These are phyloP conservation scores for Brachycybe producta DNA, from an alignment of 2,888 invertebrate genomes.

Conservation along the genomic window DNA sequence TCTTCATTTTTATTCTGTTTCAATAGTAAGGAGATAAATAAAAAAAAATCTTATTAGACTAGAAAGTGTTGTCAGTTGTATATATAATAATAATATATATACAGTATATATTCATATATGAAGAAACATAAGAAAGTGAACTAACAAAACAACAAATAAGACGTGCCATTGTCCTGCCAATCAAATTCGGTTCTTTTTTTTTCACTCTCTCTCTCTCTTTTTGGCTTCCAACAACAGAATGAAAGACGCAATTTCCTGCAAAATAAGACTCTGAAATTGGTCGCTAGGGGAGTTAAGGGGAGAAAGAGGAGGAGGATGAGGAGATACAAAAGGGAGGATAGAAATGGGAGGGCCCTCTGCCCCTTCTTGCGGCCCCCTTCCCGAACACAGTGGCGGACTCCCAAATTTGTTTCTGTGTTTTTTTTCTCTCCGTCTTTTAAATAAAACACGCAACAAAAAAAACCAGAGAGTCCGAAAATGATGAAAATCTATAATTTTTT, in stretches of 20 bases:
- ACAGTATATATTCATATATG: background rate
- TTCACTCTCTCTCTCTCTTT: too few relatives aligned
- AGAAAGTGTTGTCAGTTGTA: too few relatives aligned
- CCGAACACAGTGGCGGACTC: background rate
- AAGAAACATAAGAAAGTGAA: too few relatives aligned
- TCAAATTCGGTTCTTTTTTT: too few relatives aligned
- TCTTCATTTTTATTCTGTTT: too few relatives aligned
- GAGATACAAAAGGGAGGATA: background rate
- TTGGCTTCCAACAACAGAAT: background rate
- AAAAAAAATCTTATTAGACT: too few relatives aligned
- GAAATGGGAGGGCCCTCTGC: background rate
- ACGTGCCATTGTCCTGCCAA: conserved; percentile 16
- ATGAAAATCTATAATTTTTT: conserved; percentile 13
- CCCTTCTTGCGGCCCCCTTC: too few relatives aligned
- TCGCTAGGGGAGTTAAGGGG: background rate
- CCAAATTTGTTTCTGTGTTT: conserved; percentile 15
- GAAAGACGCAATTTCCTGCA: conserved; percentile 15
- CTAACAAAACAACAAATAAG: conserved; percentile 5
- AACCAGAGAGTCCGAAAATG: background rate
- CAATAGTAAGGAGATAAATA: too few relatives aligned
- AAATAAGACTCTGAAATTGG: conserved; percentile 3
- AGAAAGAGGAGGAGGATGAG: background rate
- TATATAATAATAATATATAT: too few relatives aligned
- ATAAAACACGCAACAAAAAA: conserved; percentile 3
- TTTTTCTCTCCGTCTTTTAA: conserved; percentile 7